Percentiles rank a stretch among this genome's conserved stretches.
Evolutionary conservation across 2,797 vertebrate species (phyloP).

Genomic region (Dendrocincla fuliginosa): DNA sequence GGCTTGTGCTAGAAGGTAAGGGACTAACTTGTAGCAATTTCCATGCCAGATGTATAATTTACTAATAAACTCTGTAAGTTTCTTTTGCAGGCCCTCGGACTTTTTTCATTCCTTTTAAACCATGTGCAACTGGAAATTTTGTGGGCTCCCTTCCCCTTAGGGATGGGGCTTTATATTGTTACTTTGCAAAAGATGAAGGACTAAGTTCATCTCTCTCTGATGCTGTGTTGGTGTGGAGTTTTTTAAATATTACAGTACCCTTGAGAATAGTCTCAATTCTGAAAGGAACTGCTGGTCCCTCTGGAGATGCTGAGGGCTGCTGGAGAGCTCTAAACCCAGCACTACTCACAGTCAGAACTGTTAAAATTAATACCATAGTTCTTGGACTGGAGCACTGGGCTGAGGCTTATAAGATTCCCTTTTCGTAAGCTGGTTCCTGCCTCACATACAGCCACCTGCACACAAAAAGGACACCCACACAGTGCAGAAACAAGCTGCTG

Average conservation of each 20-base stretch:
- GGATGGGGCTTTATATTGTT: not conserved
- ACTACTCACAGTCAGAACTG: not conserved
- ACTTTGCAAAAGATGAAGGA: not conserved
- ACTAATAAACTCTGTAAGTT: not conserved
- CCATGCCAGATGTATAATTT: not conserved
- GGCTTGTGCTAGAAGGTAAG: not conserved
- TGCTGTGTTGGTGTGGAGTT: not conserved
- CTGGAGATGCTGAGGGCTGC: not conserved
- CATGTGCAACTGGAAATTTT: fast-evolving
- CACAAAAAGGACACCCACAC: not conserved
- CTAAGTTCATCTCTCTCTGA: not conserved
- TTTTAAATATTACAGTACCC: not conserved
- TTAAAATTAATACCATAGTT: not conserved
- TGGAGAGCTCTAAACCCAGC: not conserved
- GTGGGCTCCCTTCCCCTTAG: not conserved
- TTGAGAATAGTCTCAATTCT: not conserved
- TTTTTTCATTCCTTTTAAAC: not conserved
- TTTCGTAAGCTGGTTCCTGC: not conserved
- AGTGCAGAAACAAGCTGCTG: not conserved
- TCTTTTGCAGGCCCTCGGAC: not conserved
- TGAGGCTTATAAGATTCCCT: not conserved
- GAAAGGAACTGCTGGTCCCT: not conserved
- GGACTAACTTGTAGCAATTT: not conserved
- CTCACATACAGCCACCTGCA: not conserved
- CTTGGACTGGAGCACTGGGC: not conserved